These are phyloP conservation scores for Benitochromis conjunctus DNA, from an alignment of 2,113 vertebrate genomes.

Conservation along the genomic window DNA sequence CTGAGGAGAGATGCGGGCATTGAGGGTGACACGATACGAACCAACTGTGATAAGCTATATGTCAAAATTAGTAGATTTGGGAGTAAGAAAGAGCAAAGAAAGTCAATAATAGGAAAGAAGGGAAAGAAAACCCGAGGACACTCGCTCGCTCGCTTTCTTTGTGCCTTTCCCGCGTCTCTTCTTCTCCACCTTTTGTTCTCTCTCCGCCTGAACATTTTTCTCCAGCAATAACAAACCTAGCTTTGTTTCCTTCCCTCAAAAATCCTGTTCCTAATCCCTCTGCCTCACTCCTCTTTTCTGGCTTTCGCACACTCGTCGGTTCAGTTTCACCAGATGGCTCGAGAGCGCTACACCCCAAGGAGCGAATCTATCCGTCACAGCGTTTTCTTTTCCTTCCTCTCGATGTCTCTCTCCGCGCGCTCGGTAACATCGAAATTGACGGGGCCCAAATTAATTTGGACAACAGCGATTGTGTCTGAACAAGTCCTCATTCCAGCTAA, in stretches of 20 bases:
- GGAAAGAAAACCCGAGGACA: not conserved
- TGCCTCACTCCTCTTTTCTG: conserved; percentile 26
- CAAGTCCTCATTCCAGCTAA: conserved; percentile 52
- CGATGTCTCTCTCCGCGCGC: conserved; percentile 19
- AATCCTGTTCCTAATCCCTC: conserved; percentile 46
- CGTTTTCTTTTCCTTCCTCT: conserved; percentile 1
- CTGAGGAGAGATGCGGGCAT: not conserved
- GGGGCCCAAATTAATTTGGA: conserved; percentile 71
- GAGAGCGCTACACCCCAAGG: conserved; percentile 58
- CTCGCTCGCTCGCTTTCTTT: not conserved
- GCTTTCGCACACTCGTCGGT: conserved; percentile 9
- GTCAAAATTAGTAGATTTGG: not conserved
- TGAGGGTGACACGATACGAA: not conserved
- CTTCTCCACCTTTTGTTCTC: not conserved
- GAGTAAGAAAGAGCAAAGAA: not conserved
- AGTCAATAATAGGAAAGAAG: not conserved
- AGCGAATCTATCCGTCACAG: conserved; percentile 65
- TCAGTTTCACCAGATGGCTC: conserved; percentile 60
- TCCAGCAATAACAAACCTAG: conserved; percentile 7
- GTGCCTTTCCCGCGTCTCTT: not conserved
- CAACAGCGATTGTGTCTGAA: conserved; percentile 69
- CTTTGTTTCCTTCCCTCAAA: not conserved
- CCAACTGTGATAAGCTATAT: not conserved
- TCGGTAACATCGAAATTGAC: conserved; percentile 53
- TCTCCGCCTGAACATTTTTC: not conserved